Evolutionary conservation across 2,113 vertebrate genomes (phyloP).

Genomic region (Nannospalax galili): DNA sequence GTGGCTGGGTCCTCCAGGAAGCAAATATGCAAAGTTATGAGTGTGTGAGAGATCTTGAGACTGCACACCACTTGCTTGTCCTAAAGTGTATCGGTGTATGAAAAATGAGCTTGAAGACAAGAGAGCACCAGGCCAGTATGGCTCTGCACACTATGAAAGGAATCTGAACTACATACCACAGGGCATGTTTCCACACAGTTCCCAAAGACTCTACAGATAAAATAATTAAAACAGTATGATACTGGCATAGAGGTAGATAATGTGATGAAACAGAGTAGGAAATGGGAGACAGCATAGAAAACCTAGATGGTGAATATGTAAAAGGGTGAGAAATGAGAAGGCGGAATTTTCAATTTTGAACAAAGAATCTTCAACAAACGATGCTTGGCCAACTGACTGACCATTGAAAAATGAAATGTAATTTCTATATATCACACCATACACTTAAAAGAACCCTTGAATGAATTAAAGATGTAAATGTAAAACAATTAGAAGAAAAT

Average conservation of each 20-base stretch:
- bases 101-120: neutral
- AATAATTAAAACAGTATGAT: slow-evolving; percentile 31
- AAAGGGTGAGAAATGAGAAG: neutral
- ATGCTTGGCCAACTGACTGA: neutral
- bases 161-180: neutral
- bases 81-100: neutral
- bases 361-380: neutral
- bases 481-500: slow-evolving; percentile 45
- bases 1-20: neutral
- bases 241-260: neutral
- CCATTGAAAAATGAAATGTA: slow-evolving; percentile 30
- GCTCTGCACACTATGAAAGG: neutral
- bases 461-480: slow-evolving; percentile 24
- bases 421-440: neutral
- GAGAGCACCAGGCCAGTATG: neutral
- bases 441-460: neutral
- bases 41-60: neutral
- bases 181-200: slow-evolving; percentile 19
- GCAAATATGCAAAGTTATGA: neutral
- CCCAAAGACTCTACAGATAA: neutral
- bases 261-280: neutral
- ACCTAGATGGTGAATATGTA: neutral
- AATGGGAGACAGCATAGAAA: slow-evolving; percentile 7
- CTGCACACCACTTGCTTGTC: neutral
- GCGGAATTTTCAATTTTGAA: neutral